A percentile compares a stretch with the other conserved stretches of the same genome.
Conservation (phyloP, 2,113 vertebrate genomes). For the Campylomormyrus tamandua region DNA sequence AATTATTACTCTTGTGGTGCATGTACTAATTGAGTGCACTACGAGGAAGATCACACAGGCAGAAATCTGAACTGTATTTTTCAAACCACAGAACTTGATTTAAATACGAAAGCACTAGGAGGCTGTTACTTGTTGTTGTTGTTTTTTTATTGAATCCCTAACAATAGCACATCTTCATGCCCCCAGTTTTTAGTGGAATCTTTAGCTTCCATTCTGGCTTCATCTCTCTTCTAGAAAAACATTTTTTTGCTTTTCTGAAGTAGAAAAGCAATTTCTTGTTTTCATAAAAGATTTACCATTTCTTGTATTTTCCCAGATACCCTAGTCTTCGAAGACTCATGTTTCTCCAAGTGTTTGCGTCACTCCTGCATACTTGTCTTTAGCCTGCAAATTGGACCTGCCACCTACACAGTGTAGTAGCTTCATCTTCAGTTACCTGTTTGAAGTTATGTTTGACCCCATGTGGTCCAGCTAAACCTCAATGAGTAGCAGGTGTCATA, state of each 20-base stretch:
- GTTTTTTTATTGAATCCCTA: not conserved
- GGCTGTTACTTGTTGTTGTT: not conserved
- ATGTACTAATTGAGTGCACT: slow-evolving; percentile 49
- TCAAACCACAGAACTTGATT: slow-evolving; percentile 19
- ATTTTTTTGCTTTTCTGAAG: not conserved
- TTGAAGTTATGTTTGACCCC: slow-evolving; percentile 5
- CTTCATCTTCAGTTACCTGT: not conserved
- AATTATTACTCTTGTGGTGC: slow-evolving; percentile 40
- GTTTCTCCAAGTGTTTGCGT: not conserved
- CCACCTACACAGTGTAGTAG: not conserved
- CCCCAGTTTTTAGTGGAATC: not conserved
- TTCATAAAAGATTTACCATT: slow-evolving; percentile 10
- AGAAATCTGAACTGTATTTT: slow-evolving; percentile 15
- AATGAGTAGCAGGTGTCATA: not conserved
- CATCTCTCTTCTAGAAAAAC: not conserved
- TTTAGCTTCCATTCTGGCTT: not conserved
- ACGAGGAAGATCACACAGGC: slow-evolving; percentile 39
- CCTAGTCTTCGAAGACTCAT: not conserved
- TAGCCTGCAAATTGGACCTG: not conserved
- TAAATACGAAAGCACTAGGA: slow-evolving; percentile 5
- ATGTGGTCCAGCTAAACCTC: not conserved
- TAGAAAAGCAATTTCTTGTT: slow-evolving; percentile 9
- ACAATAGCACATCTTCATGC: not conserved
- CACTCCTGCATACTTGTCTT: not conserved
- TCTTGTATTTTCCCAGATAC: not conserved